Base-by-base conservation (phyloP, 2,888 invertebrate species). In the Nymphalis c-album region DNA sequence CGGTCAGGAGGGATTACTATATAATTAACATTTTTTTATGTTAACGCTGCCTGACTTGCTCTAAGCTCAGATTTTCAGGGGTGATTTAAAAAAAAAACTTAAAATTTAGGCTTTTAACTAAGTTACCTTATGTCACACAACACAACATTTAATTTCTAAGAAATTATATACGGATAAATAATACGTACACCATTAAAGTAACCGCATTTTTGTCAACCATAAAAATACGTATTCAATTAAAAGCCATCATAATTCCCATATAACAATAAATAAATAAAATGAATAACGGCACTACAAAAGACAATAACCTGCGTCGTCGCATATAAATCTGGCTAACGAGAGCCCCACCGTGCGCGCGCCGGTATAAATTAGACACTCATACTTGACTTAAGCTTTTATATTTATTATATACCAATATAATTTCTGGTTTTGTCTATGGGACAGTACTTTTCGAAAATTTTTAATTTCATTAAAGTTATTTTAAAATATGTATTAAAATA, bases 301-400 rank as follows among this genome's bases (percentile, higher is more conserved):
- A 74, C 74, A 74, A 72, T 72, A 70, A 72, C 71, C 69, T 63
- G 67, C 61, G 67, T 68, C 70, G 67, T 70, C 71, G 47, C 66
- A 71, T 55, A 76, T 76, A 76, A 76, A 76, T 76, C 73, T 72
- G 61, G 58, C 22, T 65, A 65, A 67, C 68, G 59, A 71, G 69
- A 63, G 71, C 64, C 74, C 75, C 73, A 69, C 67, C 64, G 67
- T 20, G 50, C 35, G 67, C 57, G 63, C 55, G 47, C 63, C 67
- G 60, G 59, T 50, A 58, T 60, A 72, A 72, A 72, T 70, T 72
- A 68, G 47, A 50, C 57, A n/a, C 55, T 59, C 53, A 57, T 46
- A 50, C 63, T 55, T 55, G 63, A 63, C 55, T 53, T 17, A 48
- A 48, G 47, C 22, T 63, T 60, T 8, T 35, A 46, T 60, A 16